Conservation (phyloP, 2,797 vertebrate species). For the Sebastes iracundus region DNA sequence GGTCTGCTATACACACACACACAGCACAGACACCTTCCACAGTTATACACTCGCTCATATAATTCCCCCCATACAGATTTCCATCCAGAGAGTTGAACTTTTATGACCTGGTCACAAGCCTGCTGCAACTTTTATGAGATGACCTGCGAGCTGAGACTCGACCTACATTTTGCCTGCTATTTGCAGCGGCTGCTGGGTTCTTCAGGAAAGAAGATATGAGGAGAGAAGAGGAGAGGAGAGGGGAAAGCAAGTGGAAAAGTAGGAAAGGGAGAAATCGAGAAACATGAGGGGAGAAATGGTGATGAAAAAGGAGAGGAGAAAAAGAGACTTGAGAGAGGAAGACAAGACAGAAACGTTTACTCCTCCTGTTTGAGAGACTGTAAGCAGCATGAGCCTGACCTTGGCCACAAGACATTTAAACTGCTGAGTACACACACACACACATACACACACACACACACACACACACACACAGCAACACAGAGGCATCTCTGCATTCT, state of each 20-base stretch:
- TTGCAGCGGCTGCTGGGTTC: conserved; percentile 1
- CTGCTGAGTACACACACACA: background rate
- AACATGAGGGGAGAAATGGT: background rate
- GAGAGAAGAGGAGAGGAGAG: background rate
- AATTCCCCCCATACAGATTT: background rate
- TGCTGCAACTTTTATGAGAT: conserved; percentile 41
- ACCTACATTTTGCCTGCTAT: conserved; percentile 35
- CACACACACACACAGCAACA: background rate
- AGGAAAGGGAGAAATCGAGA: background rate
- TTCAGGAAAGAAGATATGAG: background rate
- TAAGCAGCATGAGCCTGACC: conserved; percentile 34
- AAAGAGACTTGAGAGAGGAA: background rate
- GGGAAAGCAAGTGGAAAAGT: background rate
- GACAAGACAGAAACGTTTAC: conserved; percentile 15
- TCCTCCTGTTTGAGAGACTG: conserved; percentile 7
- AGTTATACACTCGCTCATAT: background rate
- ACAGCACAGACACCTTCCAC: background rate
- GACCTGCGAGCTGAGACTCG: conserved; percentile 29
- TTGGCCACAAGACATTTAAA: conserved; percentile 27
- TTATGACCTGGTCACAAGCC: conserved; percentile 23
- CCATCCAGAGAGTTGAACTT: conserved; percentile 3
- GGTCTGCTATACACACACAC: background rate
- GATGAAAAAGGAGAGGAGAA: background rate
- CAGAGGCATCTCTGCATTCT: background rate
- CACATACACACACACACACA: background rate